Evolutionary conservation across 2,797 vertebrate genomes (phyloP).

Genomic region (Hephaestus fuliginosus): DNA sequence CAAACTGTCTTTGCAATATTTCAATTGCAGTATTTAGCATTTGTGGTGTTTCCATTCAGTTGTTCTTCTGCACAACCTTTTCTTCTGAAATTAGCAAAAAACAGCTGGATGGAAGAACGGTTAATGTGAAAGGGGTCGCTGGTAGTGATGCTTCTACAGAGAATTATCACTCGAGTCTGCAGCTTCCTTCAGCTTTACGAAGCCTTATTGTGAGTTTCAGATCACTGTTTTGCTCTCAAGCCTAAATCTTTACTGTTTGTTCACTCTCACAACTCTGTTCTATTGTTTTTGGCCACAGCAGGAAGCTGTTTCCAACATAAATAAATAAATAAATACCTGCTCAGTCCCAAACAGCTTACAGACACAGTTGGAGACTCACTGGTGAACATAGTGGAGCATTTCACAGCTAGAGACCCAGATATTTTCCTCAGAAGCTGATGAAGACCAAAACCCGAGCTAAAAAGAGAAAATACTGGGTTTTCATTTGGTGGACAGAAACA

Average conservation of each 20-base stretch:
- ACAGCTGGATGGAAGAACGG: too few relatives aligned
- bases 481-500: too few relatives aligned
- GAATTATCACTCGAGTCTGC: background rate
- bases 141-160: background rate
- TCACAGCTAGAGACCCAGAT: background rate
- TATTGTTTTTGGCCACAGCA: background rate
- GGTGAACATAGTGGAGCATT: background rate
- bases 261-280: background rate
- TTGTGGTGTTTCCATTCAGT: too few relatives aligned
- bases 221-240: background rate
- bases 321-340: background rate
- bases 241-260: background rate
- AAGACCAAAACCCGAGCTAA: background rate
- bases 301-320: background rate
- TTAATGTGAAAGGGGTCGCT: background rate
- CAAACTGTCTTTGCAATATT: too few relatives aligned
- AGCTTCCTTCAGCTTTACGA: background rate
- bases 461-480: too few relatives aligned
- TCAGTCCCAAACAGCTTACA: background rate
- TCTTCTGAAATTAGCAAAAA: too few relatives aligned
- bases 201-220: background rate
- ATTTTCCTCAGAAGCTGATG: background rate
- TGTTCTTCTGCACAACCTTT: too few relatives aligned
- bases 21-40: too few relatives aligned
- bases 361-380: background rate